A percentile compares a stretch with the other conserved stretches of the same genome.
phyloP scores from a whole-genome alignment of 2,888 invertebrate genomes.

The Amblyteles armatorius region DNA sequence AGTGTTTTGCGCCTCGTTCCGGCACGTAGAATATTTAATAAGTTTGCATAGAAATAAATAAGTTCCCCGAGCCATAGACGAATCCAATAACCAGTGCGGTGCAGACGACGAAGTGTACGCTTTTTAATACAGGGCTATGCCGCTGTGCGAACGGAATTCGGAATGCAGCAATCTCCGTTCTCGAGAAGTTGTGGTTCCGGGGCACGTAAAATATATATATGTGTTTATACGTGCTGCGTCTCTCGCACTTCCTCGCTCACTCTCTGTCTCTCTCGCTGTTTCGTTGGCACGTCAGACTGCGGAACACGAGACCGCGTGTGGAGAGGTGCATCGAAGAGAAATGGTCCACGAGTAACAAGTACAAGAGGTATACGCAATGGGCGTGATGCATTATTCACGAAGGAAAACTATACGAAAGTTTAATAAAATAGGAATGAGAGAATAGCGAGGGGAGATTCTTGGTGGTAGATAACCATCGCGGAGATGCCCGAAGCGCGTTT shows the following conservation, averaged over 20 bases:
- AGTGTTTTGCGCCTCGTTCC: background rate
- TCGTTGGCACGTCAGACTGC: slow-evolving; percentile 40
- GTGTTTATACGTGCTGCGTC: background rate
- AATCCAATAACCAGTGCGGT: slow-evolving; percentile 29
- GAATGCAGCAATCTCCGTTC: slow-evolving; percentile 58
- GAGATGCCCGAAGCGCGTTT: background rate
- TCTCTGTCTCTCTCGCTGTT: slow-evolving; percentile 26
- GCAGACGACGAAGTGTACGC: background rate
- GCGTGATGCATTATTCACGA: slow-evolving; percentile 64
- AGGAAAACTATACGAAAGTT: slow-evolving; percentile 45
- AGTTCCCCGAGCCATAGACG: background rate
- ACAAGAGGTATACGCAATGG: slow-evolving; percentile 47
- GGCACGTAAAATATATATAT: background rate
- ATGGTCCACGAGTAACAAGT: slow-evolving; percentile 34
- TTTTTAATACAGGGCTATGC: slow-evolving; percentile 45
- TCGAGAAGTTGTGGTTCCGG: slow-evolving; percentile 23
- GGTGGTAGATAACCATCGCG: background rate
- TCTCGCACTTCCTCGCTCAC: slow-evolving; percentile 26
- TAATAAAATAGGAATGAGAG: slow-evolving; percentile 58
- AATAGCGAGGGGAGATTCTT: slow-evolving; percentile 10
- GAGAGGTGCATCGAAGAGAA: slow-evolving; percentile 44
- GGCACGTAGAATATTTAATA: slow-evolving; percentile 38
- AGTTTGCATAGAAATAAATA: slow-evolving; percentile 15
- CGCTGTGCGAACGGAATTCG: slow-evolving; percentile 50
- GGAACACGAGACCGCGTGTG: slow-evolving; percentile 6